phyloP scores from a whole-genome alignment of 2,113 vertebrate genomes.

The Lophura nycthemera region DNA sequence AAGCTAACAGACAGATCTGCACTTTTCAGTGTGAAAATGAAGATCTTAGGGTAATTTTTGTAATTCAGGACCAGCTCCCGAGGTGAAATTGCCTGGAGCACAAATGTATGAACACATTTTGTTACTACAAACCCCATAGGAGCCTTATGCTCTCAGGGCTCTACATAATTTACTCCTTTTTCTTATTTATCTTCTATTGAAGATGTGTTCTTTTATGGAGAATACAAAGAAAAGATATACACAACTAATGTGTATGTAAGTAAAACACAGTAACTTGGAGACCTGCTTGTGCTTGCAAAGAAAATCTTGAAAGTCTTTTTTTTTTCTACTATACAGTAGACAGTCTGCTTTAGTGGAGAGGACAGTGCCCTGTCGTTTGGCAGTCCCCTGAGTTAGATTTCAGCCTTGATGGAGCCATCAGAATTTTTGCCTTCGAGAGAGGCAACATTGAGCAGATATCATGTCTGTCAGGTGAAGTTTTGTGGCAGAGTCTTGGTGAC shows the following conservation, averaged over 20 bases:
- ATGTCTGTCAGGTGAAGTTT: no score
- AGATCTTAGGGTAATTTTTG: background rate
- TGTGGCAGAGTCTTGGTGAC: no score
- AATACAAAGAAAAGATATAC: background rate
- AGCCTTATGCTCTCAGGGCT: background rate
- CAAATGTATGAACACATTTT: background rate
- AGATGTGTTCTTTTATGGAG: background rate
- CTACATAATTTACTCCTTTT: background rate
- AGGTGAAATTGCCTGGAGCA: background rate
- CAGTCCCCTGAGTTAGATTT: background rate
- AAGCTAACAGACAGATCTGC: background rate
- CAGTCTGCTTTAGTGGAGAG: background rate
- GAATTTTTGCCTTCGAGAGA: background rate
- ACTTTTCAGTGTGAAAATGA: background rate
- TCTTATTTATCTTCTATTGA: background rate
- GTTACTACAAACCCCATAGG: background rate
- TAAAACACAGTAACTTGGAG: background rate
- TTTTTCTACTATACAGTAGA: background rate
- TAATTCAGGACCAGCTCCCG: background rate
- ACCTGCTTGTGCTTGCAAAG: background rate
- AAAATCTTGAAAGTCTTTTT: background rate
- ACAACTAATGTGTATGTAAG: background rate
- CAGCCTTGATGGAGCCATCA: background rate
- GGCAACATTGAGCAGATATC: background rate
- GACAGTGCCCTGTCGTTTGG: background rate